Evolutionary conservation across 2,888 invertebrate genomes (phyloP).

Genomic region (Dicycla oo): DNA sequence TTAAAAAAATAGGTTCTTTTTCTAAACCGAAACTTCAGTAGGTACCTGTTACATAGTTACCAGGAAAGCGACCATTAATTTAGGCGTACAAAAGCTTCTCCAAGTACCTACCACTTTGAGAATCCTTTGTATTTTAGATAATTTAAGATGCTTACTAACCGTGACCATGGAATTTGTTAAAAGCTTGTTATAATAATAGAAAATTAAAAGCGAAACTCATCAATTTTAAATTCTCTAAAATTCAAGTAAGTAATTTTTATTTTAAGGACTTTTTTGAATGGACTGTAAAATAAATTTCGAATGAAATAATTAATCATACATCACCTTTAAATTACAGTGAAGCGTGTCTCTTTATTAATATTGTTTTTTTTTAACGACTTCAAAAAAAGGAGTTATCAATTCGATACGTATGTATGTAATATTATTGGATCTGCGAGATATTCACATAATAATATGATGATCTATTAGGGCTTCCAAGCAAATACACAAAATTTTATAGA

Average conservation of each 20-base stretch:
- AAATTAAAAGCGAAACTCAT: constrained; percentile 1
- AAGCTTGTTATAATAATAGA: constrained; percentile 5
- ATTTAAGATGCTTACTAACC: constrained; percentile 14
- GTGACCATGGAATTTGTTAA: constrained; percentile 27
- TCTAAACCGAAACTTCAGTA: not conserved
- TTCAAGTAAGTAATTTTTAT: not conserved
- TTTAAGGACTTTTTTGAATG: not conserved
- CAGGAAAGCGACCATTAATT: constrained; percentile 12
- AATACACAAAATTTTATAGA: too few species aligned
- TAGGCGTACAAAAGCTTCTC: constrained; percentile 3
- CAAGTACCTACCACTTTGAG: constrained; percentile 12
- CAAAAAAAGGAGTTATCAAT: too few species aligned
- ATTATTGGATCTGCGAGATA: too few species aligned
- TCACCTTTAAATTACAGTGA: not conserved
- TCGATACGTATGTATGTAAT: too few species aligned
- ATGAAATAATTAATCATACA: not conserved
- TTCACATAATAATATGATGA: too few species aligned
- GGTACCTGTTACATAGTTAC: not conserved
- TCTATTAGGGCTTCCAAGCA: too few species aligned
- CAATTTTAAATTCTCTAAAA: not conserved
- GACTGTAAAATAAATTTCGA: not conserved
- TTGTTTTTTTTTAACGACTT: too few species aligned
- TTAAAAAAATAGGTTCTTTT: not conserved
- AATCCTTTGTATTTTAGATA: constrained; percentile 12
- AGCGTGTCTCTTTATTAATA: too few species aligned